Base-by-base conservation (phyloP, 1,140 invertebrate genomes). In the Rhopalosiphum padi region DNA sequence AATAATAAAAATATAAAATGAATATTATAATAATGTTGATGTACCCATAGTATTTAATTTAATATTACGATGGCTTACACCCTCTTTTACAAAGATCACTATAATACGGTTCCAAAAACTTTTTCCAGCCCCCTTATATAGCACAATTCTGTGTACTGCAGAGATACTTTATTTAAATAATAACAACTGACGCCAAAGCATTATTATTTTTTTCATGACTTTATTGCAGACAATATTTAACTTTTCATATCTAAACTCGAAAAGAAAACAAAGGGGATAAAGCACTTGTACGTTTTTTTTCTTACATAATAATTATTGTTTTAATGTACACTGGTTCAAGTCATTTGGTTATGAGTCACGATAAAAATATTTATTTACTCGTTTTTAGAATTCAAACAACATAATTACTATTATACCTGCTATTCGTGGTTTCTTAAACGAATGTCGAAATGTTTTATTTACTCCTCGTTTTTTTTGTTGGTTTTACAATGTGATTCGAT, bases 121-220 rank as follows among this genome's bases (percentile, higher is more conserved):
- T 60, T 30, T 43, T 43, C 53, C 30, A 35, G 30, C 87, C 89
- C 89, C 89, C 55, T 90, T 25, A 30, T 25, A 30, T 3, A 30
- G 41, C 25, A 43, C 60, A 77, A 77, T 60, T 7, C 68, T 68
- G 51, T 53, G 48, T 89, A 89, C 21, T 86, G 43, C 23, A 37
- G 87, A 89, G 48, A 90, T 90, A 55, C 35, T 90, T 90, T 90
- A 90, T 90, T 90, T 90, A 90, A 90, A 90, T 90, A 90, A 90
- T 90, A 90, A 90, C 89, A 68, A 90, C 89, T 43, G 89, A 90
- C 55, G 89, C 89, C 53, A 68, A 89, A n/a, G 55, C 88, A 55
- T 89, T 89, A 89, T 53, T 89, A 43, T 68, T 90, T 90, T 68
- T 41, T 37, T 90, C 37, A 68, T 60, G 89, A 30, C 89, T 68